Evolutionary conservation across 2,113 vertebrate species (phyloP), one percentile per base, ranked within the genome.

Genomic region (Macrotis lagotis): DNA sequence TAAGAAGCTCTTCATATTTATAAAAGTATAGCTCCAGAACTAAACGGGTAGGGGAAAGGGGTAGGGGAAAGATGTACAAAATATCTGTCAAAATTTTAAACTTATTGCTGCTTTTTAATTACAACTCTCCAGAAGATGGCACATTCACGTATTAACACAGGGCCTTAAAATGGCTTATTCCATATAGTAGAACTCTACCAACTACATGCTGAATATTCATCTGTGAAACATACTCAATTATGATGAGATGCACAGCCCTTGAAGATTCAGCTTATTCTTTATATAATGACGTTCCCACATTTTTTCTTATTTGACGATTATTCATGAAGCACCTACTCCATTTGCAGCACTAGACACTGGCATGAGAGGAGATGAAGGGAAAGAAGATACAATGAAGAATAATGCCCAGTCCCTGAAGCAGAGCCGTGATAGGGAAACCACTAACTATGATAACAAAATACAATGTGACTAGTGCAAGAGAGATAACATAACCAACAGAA

Each of bases 61-160:
- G 66, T 19, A 19, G 19, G 26, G 31, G 28, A 66, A 44, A 44
- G 7, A 83, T n/a, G 66, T 66, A 12, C 31, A 83, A 24, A 92
- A 92, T 92, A 89, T 44, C 92, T 96, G 74, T 52, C 44, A 1
- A 37, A 91, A 53, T 51, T 93, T 92, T 96, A 90, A 93, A 52
- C 88, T 95, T 96, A 90, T 90, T 92, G 91, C 3, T 48, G 89
- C 37, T 94, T 52, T 95, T 90, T 89, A 96, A 89, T 91, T 25
- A 47, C 66, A 31, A 92, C 93, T 92, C 19, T 37, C 22, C 51
- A 88, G 55, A 94, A 93, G 91, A 93, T 44, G 92, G 94, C 92
- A 83, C 92, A 89, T 90, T 96, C 91, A 51, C 93, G 93, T 94
- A 59, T 94, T 93, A 96, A 95, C 51, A 16, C 24, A 93, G 90